Evolutionary conservation across 53 echinoderm and acorn worm genomes (phyloP), one percentile per base, ranked within the genome.

Genomic region (Henricia sp.): DNA sequence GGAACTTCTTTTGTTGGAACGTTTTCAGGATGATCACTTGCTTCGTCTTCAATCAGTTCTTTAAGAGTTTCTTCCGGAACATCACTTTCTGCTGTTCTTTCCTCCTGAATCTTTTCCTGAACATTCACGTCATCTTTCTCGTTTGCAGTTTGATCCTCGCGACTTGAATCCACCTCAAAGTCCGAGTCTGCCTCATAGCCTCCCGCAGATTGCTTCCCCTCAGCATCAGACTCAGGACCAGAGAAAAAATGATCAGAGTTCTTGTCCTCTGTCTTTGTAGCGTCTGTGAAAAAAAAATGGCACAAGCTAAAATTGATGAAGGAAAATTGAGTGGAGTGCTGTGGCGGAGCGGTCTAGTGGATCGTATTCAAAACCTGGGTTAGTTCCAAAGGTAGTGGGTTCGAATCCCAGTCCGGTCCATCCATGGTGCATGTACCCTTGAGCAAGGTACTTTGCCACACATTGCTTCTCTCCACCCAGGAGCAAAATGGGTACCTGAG

Each of bases 111-210:
- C 35, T 93, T 70, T 40, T 85, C 54, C 50, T 77, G n/a, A 16
- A 53, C 67, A 44, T 86, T 64, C 37, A 86, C 48, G 11, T 77
- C 67, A 21, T 21, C 10, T 24, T 84, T 50, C 68, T 83, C 67
- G 28, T 86, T n/a, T n/a, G n/a, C 70, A 6, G 71, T 51, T 32
- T 72, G 27, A 11, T 83, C 77, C 43, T 68, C 84, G 16, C 84
- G 67, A n/a, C 73, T 55, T 55, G 91, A 87, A 8, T 91, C 91
- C 10, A 38, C 86, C 65, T 92, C 88, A 78, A 92, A 92, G 72
- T 89, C 89, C 8, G 69, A 39, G 27, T 87, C 90, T 34, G 40
- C 77, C 9, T 44, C 57, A 10, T 85, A 37, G 67, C 86, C 24
- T 87, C 72, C 64, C 67, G 60, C n/a, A 9, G 56, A 71, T 27